phyloP scores from a whole-genome alignment of 2,797 vertebrate genomes.

The Poecile montanus region DNA sequence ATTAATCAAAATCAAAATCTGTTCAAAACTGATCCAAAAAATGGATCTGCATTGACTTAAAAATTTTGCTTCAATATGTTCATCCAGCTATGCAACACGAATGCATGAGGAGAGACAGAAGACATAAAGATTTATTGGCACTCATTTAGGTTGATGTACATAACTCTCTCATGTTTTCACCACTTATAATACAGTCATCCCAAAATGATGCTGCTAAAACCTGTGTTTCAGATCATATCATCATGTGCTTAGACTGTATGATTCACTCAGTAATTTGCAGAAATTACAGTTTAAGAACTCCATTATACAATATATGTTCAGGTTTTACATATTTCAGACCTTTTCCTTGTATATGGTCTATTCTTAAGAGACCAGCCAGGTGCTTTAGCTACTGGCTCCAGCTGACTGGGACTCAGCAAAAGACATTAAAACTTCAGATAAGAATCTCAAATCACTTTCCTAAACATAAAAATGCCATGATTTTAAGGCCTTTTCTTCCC shows the following conservation, averaged over 20 bases:
- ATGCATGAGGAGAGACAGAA: background rate
- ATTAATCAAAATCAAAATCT: background rate
- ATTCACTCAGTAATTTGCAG: background rate
- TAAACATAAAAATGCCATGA: slow-evolving; percentile 41
- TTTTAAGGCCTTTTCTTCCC: slow-evolving; percentile 36
- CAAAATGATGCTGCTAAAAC: slow-evolving; percentile 24
- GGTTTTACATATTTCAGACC: background rate
- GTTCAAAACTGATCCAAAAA: background rate
- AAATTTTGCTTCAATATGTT: background rate
- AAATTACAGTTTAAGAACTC: background rate
- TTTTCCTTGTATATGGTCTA: background rate
- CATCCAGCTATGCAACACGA: background rate
- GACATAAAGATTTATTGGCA: background rate
- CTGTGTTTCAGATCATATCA: background rate
- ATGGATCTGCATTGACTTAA: background rate
- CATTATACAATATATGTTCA: background rate
- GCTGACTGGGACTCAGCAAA: background rate
- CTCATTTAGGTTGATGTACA: background rate
- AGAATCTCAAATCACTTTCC: background rate
- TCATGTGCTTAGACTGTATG: background rate
- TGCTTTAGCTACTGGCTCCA: background rate
- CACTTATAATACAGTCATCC: slow-evolving; percentile 1
- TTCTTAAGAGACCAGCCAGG: background rate
- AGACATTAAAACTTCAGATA: slow-evolving; percentile 17
- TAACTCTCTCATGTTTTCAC: slow-evolving; percentile 28